Conservation (phyloP, 1,140 invertebrate genomes). For the Pseudomyrmex sp. region DNA sequence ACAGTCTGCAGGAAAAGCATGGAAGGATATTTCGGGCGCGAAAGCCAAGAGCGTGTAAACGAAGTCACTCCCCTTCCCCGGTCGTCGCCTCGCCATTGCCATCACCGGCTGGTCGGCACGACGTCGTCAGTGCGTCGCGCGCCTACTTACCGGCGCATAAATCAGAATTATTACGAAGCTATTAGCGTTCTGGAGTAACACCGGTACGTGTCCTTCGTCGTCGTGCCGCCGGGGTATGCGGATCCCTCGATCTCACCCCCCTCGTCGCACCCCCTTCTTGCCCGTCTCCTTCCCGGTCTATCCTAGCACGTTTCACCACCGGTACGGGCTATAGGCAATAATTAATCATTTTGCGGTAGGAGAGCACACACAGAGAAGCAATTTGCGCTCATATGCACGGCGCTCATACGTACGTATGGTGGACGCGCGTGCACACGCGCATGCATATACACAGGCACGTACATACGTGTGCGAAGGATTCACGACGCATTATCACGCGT, state of each 20-base stretch:
- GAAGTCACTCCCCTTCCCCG: constrained; percentile 65
- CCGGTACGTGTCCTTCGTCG: constrained; percentile 79
- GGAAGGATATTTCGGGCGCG: constrained; percentile 71
- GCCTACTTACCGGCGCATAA: constrained; percentile 79
- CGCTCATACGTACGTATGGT: not conserved
- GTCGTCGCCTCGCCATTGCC: constrained; percentile 1
- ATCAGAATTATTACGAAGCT: constrained; percentile 82
- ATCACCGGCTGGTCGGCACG: constrained; percentile 49
- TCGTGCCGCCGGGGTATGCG: constrained; percentile 56
- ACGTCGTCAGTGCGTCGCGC: constrained; percentile 67
- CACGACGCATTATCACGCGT: constrained; percentile 47
- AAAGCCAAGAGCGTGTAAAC: constrained; percentile 76
- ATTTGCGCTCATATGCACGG: constrained; percentile 39
- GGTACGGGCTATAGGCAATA: constrained; percentile 78
- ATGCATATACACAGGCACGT: not conserved
- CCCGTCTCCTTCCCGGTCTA: constrained; percentile 10
- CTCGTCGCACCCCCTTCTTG: not conserved
- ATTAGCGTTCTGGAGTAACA: constrained; percentile 81
- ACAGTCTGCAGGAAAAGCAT: constrained; percentile 62
- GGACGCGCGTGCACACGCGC: constrained; percentile 41
- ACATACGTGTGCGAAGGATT: constrained; percentile 32
- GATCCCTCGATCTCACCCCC: constrained; percentile 59
- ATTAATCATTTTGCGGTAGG: constrained; percentile 80
- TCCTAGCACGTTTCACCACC: constrained; percentile 58
- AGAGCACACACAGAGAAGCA: constrained; percentile 40